Percentiles rank a stretch among this genome's conserved stretches.
Conservation (phyloP, 2,888 invertebrate species). For the Xestia xanthographa region DNA sequence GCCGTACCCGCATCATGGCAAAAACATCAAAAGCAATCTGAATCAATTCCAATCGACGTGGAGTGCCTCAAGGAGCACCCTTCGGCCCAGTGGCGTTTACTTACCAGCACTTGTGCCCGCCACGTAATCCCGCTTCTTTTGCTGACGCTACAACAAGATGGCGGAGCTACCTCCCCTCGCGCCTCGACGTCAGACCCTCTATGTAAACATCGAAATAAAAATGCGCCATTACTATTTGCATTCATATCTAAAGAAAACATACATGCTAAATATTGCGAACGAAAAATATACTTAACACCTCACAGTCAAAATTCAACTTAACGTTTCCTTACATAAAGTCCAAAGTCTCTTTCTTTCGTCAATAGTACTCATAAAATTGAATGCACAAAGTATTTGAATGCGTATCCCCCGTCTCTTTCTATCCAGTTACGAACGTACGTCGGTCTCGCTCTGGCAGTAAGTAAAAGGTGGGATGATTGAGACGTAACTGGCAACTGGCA, state of each 20-base stretch:
- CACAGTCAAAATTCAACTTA: conserved; percentile 66
- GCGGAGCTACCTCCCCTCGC: conserved; percentile 78
- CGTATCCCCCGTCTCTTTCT: conserved; percentile 75
- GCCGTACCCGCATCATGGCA: conserved; percentile 27
- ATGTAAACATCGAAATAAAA: conserved; percentile 90
- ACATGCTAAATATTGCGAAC: conserved; percentile 88
- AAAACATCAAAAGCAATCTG: conserved; percentile 50
- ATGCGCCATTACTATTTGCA: conserved; percentile 91
- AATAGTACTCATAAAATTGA: conserved; percentile 76
- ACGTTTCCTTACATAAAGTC: accelerated
- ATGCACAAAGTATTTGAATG: conserved; percentile 84
- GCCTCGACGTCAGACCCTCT: conserved; percentile 80
- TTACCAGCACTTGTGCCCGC: conserved; percentile 70
- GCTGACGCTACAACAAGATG: conserved; percentile 88
- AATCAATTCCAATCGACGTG: conserved; percentile 56
- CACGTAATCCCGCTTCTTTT: conserved; percentile 71
- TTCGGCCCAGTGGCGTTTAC: conserved; percentile 74
- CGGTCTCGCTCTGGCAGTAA: conserved; percentile 79
- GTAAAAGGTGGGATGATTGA: conserved; percentile 90
- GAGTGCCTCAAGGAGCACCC: conserved; percentile 58
- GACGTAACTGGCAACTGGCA: conserved; percentile 90
- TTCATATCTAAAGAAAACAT: conserved; percentile 91
- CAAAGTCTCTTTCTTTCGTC: conserved; percentile 52
- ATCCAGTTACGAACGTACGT: conserved; percentile 37
- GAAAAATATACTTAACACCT: conserved; percentile 71